Evolutionary conservation across 2,113 vertebrate genomes (phyloP).

Genomic region (Poeciliopsis retropinna): DNA sequence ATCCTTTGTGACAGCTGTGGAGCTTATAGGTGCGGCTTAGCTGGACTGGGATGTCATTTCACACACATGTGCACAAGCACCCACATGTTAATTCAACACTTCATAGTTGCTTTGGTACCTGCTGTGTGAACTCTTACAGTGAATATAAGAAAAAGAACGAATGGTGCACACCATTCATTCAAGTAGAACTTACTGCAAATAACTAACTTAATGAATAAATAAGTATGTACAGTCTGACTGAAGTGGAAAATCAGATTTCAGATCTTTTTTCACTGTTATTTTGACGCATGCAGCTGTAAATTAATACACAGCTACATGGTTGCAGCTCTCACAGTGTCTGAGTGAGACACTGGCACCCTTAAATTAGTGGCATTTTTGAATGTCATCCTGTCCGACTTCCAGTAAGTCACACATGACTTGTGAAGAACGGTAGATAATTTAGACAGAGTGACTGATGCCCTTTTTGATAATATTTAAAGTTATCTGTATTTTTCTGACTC

Average conservation of each 20-base stretch:
- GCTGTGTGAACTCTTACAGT: conserved; percentile 33
- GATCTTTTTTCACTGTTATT: conserved; percentile 19
- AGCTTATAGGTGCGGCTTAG: conserved; percentile 60
- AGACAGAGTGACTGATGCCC: conserved; percentile 50
- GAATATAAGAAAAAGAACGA: conserved; percentile 26
- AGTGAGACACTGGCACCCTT: conserved; percentile 9
- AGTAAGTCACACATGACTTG: conserved; percentile 34
- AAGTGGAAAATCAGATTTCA: conserved; percentile 1
- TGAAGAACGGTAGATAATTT: conserved; percentile 46
- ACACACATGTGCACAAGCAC: background rate
- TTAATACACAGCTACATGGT: background rate
- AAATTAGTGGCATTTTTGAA: conserved; percentile 49
- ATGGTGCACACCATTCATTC: background rate
- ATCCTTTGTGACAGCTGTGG: conserved; percentile 70
- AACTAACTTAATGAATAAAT: background rate
- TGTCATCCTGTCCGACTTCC: conserved; percentile 44
- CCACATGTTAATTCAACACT: conserved; percentile 14
- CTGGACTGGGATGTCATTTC: conserved; percentile 45
- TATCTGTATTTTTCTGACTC: conserved; percentile 37
- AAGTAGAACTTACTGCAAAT: background rate
- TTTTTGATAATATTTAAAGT: conserved; percentile 40
- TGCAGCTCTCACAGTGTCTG: conserved; percentile 3
- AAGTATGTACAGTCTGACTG: background rate
- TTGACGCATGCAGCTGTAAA: background rate
- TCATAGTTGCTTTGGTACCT: conserved; percentile 28